These are phyloP conservation scores for Watsonalla cultraria DNA, from an alignment of 2,888 invertebrate genomes.

Conservation along the genomic window DNA sequence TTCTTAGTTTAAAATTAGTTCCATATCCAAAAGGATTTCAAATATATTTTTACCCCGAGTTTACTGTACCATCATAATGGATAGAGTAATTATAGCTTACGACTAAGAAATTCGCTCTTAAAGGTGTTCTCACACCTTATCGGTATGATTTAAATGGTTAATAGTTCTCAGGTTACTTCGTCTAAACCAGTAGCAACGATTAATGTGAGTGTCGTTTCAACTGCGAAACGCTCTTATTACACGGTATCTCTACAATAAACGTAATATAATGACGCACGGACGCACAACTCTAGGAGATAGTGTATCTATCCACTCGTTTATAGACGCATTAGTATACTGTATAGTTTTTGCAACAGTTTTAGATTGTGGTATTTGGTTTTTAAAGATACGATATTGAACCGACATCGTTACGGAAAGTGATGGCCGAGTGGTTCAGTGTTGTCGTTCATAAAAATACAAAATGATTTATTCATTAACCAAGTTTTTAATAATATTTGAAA, in stretches of 20 bases:
- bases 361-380: too few relatives aligned
- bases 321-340: conserved; percentile 30
- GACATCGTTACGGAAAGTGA: too few relatives aligned
- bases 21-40: too few relatives aligned
- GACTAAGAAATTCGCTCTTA: background rate
- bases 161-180: background rate
- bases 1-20: background rate
- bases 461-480: too few relatives aligned
- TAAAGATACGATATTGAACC: too few relatives aligned
- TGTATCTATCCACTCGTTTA: conserved; percentile 31
- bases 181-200: conserved; percentile 18
- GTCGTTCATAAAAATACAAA: too few relatives aligned
- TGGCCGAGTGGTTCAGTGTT: too few relatives aligned
- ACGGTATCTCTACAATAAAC: conserved; percentile 35
- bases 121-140: background rate
- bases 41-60: background rate
- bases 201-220: conserved; percentile 23
- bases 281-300: conserved; percentile 48
- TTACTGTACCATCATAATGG: background rate
- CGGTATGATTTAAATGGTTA: background rate
- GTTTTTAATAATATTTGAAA: too few relatives aligned
- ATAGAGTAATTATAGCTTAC: background rate
- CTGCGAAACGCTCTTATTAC: conserved; percentile 18
- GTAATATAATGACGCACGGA: conserved; percentile 30
- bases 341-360: too few relatives aligned